Evolutionary conservation across 1,140 invertebrate genomes (phyloP).

Genomic region (Choristoneura fumiferana): DNA sequence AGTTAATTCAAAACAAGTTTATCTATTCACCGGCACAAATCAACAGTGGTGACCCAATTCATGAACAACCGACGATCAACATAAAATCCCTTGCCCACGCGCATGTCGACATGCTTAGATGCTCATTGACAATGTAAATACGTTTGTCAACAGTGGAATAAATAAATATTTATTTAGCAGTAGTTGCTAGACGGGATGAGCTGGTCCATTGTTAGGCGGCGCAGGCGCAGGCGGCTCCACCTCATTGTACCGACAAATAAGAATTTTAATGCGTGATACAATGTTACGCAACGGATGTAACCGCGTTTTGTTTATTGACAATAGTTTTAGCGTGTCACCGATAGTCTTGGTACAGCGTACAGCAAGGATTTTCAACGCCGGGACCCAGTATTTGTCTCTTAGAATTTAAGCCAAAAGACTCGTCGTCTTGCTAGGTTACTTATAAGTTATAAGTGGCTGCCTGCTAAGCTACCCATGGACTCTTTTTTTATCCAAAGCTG

Average conservation of each 20-base stretch:
- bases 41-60: constrained; percentile 58
- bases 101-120: constrained; percentile 37
- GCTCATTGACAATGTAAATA: constrained; percentile 70
- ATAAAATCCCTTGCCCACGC: constrained; percentile 56
- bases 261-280: constrained; percentile 39
- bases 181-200: constrained; percentile 55
- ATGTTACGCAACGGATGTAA: constrained; percentile 6
- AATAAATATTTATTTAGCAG: constrained; percentile 72
- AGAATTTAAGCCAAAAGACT: too few species aligned
- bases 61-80: constrained; percentile 55
- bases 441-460: too few species aligned
- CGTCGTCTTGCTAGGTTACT: too few species aligned
- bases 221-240: constrained; percentile 40
- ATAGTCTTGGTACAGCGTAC: too few species aligned
- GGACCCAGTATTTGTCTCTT: too few species aligned
- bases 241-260: constrained; percentile 32
- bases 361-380: too few species aligned
- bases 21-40: constrained; percentile 39
- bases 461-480: too few species aligned
- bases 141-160: constrained; percentile 69
- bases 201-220: constrained; percentile 45
- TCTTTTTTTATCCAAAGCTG: too few species aligned
- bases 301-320: constrained; percentile 10
- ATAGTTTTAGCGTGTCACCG: background rate
- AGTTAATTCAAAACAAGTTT: constrained; percentile 10